Conservation (phyloP, 1,140 invertebrate genomes). For the Magallana ariakensis region DNA sequence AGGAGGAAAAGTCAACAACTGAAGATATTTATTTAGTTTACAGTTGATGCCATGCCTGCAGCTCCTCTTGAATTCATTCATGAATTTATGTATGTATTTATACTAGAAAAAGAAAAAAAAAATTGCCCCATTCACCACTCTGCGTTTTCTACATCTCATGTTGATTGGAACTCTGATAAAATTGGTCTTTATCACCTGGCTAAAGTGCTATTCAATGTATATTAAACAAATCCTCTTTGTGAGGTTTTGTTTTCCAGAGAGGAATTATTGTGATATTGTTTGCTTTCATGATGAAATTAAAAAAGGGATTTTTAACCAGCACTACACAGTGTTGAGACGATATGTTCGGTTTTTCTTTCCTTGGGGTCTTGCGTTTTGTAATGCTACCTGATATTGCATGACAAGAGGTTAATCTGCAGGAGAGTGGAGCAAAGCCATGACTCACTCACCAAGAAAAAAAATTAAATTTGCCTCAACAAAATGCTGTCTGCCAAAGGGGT, state of each 20-base stretch:
- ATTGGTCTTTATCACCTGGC: neutral
- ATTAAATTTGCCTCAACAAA: neutral
- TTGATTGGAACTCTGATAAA: neutral
- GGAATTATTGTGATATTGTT: constrained; percentile 7
- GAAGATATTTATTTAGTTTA: neutral
- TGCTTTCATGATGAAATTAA: constrained; percentile 26
- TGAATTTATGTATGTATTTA: neutral
- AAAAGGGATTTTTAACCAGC: constrained; percentile 6
- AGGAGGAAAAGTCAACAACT: neutral
- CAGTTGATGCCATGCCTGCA: neutral
- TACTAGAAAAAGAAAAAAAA: neutral
- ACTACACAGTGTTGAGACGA: constrained; percentile 19
- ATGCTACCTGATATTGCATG: constrained; percentile 30
- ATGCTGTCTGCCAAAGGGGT: constrained; percentile 23
- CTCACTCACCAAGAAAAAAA: constrained; percentile 12
- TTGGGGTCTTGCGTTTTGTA: constrained; percentile 17
- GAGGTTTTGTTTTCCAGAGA: constrained; percentile 1
- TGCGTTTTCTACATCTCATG: neutral
- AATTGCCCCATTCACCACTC: neutral
- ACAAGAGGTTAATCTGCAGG: constrained; percentile 35
- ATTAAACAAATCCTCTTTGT: neutral
- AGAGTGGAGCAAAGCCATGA: neutral
- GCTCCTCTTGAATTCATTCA: constrained; percentile 2
- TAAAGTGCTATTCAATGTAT: neutral
- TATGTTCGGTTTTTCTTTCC: neutral